Conservation (phyloP, 1,140 invertebrate genomes). For the Orius insidiosus region DNA sequence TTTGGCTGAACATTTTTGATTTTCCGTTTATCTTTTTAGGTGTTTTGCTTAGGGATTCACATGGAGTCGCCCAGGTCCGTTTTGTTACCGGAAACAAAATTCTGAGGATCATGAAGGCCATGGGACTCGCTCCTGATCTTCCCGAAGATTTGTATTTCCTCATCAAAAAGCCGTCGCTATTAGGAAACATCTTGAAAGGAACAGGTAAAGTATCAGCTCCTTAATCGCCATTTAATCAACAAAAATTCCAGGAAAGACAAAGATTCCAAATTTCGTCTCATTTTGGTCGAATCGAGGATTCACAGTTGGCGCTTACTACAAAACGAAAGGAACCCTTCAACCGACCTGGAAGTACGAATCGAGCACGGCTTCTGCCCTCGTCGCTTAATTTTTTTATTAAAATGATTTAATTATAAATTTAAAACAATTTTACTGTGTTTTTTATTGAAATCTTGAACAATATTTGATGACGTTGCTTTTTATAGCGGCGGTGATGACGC, state of each 20-base stretch:
- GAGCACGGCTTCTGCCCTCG: conserved; percentile 90
- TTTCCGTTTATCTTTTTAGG: conserved; percentile 53
- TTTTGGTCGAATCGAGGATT: conserved; percentile 96
- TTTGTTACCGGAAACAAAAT: conserved; percentile 99
- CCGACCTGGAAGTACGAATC: conserved; percentile 99
- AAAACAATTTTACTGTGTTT: no score
- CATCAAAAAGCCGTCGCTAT: conserved; percentile 99
- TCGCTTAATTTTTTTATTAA: no score
- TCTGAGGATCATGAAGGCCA: conserved; percentile 89
- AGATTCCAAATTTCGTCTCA: conserved; percentile 95
- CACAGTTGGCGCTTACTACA: conserved; percentile 97
- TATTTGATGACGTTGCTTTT: no score
- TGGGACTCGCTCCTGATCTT: conserved; percentile 87
- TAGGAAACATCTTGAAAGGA: conserved; percentile 95
- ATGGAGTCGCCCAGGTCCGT: conserved; percentile 95
- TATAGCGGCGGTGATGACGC: no score
- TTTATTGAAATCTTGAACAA: no score
- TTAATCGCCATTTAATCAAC: no score
- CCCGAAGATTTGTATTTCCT: conserved; percentile 97
- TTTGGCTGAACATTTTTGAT: no score
- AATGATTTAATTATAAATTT: no score
- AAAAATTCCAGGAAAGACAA: conserved; percentile 78
- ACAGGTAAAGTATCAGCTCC: conserved; percentile 37
- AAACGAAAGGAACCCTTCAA: conserved; percentile 83
- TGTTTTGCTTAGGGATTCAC: conserved; percentile 96